Conservation (phyloP, 2,113 vertebrate species). For the Hippoglossus stenolepis region DNA sequence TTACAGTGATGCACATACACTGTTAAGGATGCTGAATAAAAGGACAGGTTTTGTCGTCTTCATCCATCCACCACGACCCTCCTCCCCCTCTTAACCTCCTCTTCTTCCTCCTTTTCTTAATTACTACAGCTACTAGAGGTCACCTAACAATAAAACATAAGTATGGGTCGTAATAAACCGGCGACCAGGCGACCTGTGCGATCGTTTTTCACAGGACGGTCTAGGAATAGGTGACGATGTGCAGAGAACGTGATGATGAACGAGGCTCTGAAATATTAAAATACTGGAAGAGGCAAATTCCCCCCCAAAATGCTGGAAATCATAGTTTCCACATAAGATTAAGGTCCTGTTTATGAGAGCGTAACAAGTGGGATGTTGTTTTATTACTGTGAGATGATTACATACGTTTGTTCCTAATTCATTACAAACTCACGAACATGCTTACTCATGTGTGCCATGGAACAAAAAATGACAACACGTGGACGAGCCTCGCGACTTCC, state of each 20-base stretch:
- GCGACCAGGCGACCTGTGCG: background rate
- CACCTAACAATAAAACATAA: background rate
- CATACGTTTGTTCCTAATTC: background rate
- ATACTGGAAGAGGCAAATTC: too few relatives aligned
- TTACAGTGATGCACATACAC: background rate
- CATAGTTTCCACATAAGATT: too few relatives aligned
- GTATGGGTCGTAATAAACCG: background rate
- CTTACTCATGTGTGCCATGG: background rate
- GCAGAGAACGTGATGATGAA: background rate
- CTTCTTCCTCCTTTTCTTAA: too few relatives aligned
- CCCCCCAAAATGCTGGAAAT: too few relatives aligned
- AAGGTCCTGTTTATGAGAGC: constrained; percentile 8
- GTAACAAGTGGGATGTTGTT: background rate
- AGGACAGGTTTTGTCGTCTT: too few relatives aligned
- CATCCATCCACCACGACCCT: too few relatives aligned
- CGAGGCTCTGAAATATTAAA: background rate
- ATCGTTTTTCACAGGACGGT: background rate
- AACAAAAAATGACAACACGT: constrained; percentile 3
- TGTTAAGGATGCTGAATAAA: too few relatives aligned
- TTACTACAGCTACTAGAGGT: background rate
- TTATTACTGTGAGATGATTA: too few relatives aligned
- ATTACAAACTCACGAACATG: constrained; percentile 30
- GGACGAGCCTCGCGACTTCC: too few relatives aligned
- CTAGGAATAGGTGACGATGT: background rate
- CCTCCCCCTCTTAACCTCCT: too few relatives aligned